Base-by-base conservation (phyloP, 2,888 invertebrate genomes). In the Hypena proboscidalis region DNA sequence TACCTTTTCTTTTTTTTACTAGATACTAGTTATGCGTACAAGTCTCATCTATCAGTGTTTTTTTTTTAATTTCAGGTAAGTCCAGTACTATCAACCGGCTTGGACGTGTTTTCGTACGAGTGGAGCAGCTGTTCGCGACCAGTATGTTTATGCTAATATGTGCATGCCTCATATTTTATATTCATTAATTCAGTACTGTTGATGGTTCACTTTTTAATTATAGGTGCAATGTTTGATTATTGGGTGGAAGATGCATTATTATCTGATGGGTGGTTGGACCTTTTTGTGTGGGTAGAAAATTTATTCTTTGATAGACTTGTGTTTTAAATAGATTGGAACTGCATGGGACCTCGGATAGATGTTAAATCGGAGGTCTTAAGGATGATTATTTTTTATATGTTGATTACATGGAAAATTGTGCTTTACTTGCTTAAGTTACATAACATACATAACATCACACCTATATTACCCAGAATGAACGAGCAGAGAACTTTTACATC, bases 1-100 rank as follows among this genome's bases (percentile, higher is more conserved):
- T 7, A 2, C 27, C 50, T 41, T 44, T 34, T 54, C 22, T 34
- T 53, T 60, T 60, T 40, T 44, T 31, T 45, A 15, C 47, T 48
- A n/a, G n/a, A n/a, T n/a, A 49, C 49, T 45, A 48, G 48, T 22
- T 29, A 31, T 23, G 35, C 27, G 35, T 43, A 34, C 59, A 41
- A 52, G 59, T 42, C 50, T 54, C 59, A 58, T 70, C 58, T 72
- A 67, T 67, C 67, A 61, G 58, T 45, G 34, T 67, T 73, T 71
- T 68, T 74, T 65, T 64, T 65, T 45, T 23, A 8, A 25, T 75
- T 75, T 47, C 75, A 75, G 76, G 76, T 75, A 75, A 75, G 74
- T 71, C 54, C 36, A 48, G 51, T 34, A 55, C 44, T 58, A 58
- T 34, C 32, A 53, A 52, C 37, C 45, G 41, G 58, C 59, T 43